A percentile compares a stretch with the other conserved stretches of the same genome.
phyloP scores from a whole-genome alignment of 2,888 invertebrate species.

The Mythimna loreyi region DNA sequence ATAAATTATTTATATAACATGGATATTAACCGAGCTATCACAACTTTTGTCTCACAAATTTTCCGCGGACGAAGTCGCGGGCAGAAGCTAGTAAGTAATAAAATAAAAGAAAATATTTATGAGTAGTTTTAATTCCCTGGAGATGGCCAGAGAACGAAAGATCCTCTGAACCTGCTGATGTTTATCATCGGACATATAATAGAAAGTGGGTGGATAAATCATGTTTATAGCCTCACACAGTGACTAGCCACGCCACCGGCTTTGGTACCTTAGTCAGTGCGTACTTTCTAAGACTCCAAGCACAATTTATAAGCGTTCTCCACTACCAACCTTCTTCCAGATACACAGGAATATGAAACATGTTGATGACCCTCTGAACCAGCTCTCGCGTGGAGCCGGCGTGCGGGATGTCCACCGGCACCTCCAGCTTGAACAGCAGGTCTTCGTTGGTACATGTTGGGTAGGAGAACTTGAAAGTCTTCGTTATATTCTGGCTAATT shows the following conservation, averaged over 20 bases:
- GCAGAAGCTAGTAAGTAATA: too few species aligned
- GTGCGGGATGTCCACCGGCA: constrained; percentile 92
- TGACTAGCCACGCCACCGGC: background rate
- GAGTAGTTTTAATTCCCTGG: too few species aligned
- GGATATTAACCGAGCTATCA: too few species aligned
- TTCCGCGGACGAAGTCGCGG: too few species aligned
- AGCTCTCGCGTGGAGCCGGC: constrained; percentile 91
- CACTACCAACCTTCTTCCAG: constrained; percentile 91
- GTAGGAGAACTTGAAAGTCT: constrained; percentile 88
- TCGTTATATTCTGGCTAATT: constrained; percentile 73
- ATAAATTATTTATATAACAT: too few species aligned
- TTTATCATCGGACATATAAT: background rate
- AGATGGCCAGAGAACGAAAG: background rate
- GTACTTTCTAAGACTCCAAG: background rate
- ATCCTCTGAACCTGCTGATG: background rate
- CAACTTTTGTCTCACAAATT: too few species aligned
- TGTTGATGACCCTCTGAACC: constrained; percentile 92
- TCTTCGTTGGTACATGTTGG: constrained; percentile 91
- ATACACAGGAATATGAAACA: constrained; percentile 93
- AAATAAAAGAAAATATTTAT: too few species aligned
- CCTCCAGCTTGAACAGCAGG: constrained; percentile 89
- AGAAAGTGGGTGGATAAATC: constrained; percentile 36
- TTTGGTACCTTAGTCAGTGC: background rate
- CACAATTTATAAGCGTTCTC: background rate
- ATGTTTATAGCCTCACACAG: background rate